Percentiles rank a stretch among this genome's conserved stretches.
Evolutionary conservation across 2,113 vertebrate genomes (phyloP).

Genomic region (Rissa tridactyla): DNA sequence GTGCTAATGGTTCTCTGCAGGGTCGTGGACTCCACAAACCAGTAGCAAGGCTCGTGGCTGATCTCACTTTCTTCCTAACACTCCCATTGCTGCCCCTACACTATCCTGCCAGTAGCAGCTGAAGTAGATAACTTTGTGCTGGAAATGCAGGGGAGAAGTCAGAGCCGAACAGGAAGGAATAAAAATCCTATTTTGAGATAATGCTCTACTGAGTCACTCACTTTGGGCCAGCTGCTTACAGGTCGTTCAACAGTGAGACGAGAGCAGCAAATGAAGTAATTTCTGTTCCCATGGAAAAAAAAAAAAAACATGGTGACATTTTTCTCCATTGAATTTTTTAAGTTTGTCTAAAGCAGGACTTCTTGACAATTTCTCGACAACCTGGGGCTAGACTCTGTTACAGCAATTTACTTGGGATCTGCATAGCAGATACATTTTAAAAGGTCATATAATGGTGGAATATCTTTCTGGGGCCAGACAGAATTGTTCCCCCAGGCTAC

Average conservation of each 20-base stretch:
- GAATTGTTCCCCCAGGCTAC: constrained; percentile 52
- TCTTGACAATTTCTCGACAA: constrained; percentile 14
- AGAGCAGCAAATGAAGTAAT: background rate
- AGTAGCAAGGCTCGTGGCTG: background rate
- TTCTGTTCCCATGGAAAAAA: background rate
- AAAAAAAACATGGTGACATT: constrained; percentile 3
- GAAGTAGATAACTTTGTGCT: background rate
- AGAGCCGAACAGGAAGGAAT: background rate
- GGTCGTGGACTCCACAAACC: background rate
- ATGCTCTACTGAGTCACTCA: background rate
- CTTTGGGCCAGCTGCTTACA: background rate
- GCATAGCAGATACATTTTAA: constrained; percentile 57
- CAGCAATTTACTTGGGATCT: constrained; percentile 61
- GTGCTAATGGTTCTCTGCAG: background rate
- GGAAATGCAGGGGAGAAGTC: background rate
- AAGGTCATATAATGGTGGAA: constrained; percentile 63
- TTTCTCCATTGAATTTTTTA: constrained; percentile 22
- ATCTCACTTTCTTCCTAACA: background rate
- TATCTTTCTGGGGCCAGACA: constrained; percentile 52
- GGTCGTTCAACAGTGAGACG: background rate
- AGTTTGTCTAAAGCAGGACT: constrained; percentile 49
- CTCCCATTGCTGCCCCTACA: background rate
- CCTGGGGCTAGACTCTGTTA: constrained; percentile 48
- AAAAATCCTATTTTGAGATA: background rate
- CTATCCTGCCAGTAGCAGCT: background rate